Evolutionary conservation across 2,113 vertebrate species (phyloP).

Genomic region (Leucopsar rothschildi): DNA sequence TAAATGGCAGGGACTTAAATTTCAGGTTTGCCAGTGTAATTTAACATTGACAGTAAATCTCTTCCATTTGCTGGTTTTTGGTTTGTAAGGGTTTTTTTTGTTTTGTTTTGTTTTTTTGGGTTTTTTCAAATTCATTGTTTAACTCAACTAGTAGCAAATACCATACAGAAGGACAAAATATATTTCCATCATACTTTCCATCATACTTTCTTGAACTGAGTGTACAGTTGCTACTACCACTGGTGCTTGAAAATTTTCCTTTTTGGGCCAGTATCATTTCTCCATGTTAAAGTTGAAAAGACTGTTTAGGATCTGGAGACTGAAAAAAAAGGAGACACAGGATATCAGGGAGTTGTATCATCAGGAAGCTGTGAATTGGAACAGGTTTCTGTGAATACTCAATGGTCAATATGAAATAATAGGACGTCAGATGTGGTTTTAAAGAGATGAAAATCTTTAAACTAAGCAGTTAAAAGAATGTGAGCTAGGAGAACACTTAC

Average conservation of each 20-base stretch:
- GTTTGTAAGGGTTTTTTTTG: not conserved
- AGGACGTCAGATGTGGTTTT: not conserved
- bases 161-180: not conserved
- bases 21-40: not conserved
- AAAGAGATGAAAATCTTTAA: not conserved
- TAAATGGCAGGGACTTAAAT: not conserved
- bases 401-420: not conserved
- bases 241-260: not conserved
- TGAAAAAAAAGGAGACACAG: not conserved
- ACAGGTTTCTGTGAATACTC: not conserved
- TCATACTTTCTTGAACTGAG: not conserved
- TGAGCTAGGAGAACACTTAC: not conserved
- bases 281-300: not conserved
- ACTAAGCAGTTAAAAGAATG: not conserved
- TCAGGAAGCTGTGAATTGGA: not conserved
- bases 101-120: not conserved
- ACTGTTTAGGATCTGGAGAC: not conserved
- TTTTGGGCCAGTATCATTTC: not conserved
- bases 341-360: not conserved
- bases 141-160: not conserved
- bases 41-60: not conserved
- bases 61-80: not conserved
- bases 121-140: not conserved
- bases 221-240: not conserved
- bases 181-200: not conserved